Evolutionary conservation across 2,113 vertebrate genomes (phyloP).

Genomic region (Oriolus oriolus): DNA sequence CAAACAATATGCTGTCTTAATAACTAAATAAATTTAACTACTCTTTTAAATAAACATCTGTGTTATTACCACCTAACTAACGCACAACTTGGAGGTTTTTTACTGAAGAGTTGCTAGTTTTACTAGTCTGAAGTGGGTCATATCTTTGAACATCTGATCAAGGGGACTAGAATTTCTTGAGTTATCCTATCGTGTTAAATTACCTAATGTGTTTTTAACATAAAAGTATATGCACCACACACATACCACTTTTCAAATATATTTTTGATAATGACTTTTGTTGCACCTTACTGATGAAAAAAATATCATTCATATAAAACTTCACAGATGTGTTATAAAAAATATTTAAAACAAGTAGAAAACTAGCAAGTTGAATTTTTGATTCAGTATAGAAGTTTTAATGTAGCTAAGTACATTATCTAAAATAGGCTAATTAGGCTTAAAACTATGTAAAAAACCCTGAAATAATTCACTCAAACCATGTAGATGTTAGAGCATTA

Average conservation of each 20-base stretch:
- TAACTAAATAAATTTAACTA: not conserved
- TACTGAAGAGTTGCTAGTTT: not conserved
- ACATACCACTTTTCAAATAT: not conserved
- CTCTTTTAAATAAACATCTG: not conserved
- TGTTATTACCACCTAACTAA: not conserved
- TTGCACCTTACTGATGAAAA: not conserved
- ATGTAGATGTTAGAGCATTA: not conserved
- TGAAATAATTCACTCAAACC: not conserved
- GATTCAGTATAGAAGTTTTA: not conserved
- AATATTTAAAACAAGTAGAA: not conserved
- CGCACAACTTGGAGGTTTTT: not conserved
- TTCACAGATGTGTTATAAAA: not conserved
- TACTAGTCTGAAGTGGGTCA: not conserved
- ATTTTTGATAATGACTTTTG: not conserved
- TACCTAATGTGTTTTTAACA: not conserved
- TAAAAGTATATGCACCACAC: not conserved
- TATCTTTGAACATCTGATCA: not conserved
- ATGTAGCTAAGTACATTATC: not conserved
- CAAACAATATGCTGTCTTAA: not conserved
- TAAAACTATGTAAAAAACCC: not conserved
- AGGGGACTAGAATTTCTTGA: not conserved
- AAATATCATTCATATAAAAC: not conserved
- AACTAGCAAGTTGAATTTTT: not conserved
- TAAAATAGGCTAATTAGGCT: not conserved
- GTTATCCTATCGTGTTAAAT: not conserved